Base-by-base conservation (phyloP, 2,888 invertebrate genomes). In the Hermaeophaga mercurialis region DNA sequence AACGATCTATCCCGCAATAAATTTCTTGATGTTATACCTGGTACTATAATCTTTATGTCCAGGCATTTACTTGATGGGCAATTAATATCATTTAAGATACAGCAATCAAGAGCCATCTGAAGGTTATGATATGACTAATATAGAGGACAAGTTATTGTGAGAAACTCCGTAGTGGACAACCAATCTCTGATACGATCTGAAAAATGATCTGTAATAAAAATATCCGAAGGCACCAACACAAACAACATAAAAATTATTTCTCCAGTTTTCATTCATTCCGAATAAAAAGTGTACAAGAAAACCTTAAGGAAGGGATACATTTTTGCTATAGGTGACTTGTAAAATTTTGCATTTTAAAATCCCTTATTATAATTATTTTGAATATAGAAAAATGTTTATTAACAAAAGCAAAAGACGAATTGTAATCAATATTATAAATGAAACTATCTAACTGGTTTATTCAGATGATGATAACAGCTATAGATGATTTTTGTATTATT, bases 201-300 rank as follows among this genome's bases (percentile, higher is more conserved):
- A 66, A 66, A 61, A 66, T 65, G 64, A 62, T 64, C 65, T 56
- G 57, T 64, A 66, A 69, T 68, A 69, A 70, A 68, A 68, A 70
- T 70, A 68, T 62, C 66, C 65, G 24, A 64, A 67, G 64, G 66
- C 67, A 68, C 62, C 66, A 64, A 61, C 63, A 66, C 63, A 56
- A 63, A 66, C 59, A 63, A 65, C 41, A 67, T 69, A 70, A 68
- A 69, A 69, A 68, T 70, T 66, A 68, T 60, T 64, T 43, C n/a
- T n/a, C n/a, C n/a, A n/a, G n/a, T n/a, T n/a, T n/a, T n/a, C n/a
- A n/a, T n/a, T n/a, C n/a, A n/a, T n/a, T n/a, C n/a, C n/a, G n/a
- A n/a, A n/a, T n/a, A n/a, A n/a, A n/a, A n/a, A n/a, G n/a, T n/a
- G n/a, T n/a, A n/a, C n/a, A n/a, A n/a, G n/a, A n/a, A n/a, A n/a